These are phyloP conservation scores for Agriopis marginaria DNA, from an alignment of 2,888 invertebrate species.

Conservation along the genomic window DNA sequence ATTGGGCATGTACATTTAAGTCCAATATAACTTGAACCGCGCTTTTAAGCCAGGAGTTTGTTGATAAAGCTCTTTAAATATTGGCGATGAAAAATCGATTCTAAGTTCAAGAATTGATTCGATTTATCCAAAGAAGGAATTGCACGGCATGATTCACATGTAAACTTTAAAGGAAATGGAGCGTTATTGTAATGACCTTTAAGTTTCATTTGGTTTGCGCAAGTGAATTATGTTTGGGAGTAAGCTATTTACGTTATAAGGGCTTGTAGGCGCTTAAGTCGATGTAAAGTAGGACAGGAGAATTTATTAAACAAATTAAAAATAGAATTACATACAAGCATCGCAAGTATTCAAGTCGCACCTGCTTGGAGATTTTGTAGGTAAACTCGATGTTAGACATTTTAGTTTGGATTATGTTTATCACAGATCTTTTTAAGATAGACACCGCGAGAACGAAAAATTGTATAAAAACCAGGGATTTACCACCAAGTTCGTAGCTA, in stretches of 20 bases:
- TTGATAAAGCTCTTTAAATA: conserved; percentile 7
- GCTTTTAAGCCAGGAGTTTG: conserved; percentile 2
- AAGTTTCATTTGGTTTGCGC: conserved; percentile 23
- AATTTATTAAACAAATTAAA: conserved; percentile 1
- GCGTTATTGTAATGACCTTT: conserved; percentile 48
- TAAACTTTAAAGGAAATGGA: conserved; percentile 52
- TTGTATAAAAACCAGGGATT: too few species aligned
- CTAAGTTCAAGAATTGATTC: conserved; percentile 60
- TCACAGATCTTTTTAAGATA: too few species aligned
- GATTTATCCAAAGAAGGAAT: conserved; percentile 71
- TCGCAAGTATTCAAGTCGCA: neutral
- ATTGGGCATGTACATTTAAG: conserved; percentile 3
- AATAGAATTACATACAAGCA: neutral
- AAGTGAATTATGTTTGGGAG: conserved; percentile 19
- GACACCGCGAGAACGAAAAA: too few species aligned
- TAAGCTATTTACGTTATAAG: conserved; percentile 20
- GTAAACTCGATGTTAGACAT: too few species aligned
- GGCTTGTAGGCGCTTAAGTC: conserved; percentile 21
- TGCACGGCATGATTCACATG: conserved; percentile 63
- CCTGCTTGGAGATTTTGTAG: neutral
- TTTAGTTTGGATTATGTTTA: too few species aligned
- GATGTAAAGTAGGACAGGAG: conserved; percentile 11
- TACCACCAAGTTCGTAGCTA: too few species aligned
- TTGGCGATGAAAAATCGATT: conserved; percentile 54
- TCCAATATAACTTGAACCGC: conserved; percentile 16